These are phyloP conservation scores for Ptychodera flava DNA, from an alignment of 35 echinoderm and acorn worm species.

Conservation along the genomic window DNA sequence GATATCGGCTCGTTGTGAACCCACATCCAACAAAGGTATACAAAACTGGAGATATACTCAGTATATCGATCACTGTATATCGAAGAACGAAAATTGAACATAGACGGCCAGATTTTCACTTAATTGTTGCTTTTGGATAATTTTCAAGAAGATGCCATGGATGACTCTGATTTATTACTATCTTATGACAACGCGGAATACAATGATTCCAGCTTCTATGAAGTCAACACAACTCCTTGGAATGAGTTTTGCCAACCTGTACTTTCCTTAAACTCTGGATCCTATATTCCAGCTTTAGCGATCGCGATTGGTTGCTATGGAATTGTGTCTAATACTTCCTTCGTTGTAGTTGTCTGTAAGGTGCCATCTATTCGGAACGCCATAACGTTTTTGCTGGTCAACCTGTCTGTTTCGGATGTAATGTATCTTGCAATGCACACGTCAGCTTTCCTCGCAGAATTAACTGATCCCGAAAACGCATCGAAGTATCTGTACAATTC, in stretches of 20 bases:
- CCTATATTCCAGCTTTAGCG: neutral
- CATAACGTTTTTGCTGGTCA: neutral
- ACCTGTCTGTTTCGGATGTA: neutral
- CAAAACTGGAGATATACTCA: too few relatives aligned
- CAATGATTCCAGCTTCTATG: neutral
- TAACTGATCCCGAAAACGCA: neutral
- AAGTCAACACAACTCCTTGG: neutral
- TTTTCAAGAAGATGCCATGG: too few relatives aligned
- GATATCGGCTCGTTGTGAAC: too few relatives aligned
- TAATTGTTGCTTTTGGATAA: too few relatives aligned
- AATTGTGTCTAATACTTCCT: neutral
- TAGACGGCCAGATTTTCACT: too few relatives aligned
- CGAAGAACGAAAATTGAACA: too few relatives aligned
- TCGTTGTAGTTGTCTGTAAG: neutral
- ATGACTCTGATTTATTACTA: neutral
- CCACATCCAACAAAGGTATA: too few relatives aligned
- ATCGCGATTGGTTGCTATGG: neutral
- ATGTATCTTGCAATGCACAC: neutral
- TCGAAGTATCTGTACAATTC: neutral
- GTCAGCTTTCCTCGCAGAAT: neutral
- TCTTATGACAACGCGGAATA: neutral
- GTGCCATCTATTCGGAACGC: neutral
- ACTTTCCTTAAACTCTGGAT: neutral
- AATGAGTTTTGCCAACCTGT: neutral
- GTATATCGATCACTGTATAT: too few relatives aligned